phyloP scores from a whole-genome alignment of 2,113 vertebrate genomes.

The Ibidorhyncha struthersii region DNA sequence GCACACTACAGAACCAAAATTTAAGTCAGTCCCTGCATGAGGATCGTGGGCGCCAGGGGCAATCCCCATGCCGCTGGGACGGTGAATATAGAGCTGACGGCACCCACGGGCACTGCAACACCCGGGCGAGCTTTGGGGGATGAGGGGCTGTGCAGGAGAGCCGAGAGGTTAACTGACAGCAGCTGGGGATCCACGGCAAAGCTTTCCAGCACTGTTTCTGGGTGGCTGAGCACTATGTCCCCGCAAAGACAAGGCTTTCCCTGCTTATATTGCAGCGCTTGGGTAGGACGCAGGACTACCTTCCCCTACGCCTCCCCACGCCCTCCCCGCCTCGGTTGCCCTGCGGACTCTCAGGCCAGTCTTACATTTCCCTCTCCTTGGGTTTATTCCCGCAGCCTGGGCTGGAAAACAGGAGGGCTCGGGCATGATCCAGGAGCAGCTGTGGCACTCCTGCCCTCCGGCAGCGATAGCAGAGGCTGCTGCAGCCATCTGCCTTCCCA shows the following conservation, averaged over 20 bases:
- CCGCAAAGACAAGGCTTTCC: background rate
- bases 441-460: background rate
- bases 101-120: no score
- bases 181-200: background rate
- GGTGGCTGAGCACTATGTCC: background rate
- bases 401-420: background rate
- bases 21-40: background rate
- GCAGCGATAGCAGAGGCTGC: background rate
- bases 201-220: background rate
- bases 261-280: background rate
- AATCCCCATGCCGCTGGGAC: accelerated
- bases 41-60: background rate
- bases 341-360: no score
- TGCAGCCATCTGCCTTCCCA: background rate
- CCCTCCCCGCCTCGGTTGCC: background rate
- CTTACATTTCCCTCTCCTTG: background rate
- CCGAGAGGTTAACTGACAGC: background rate
- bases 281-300: background rate
- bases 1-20: background rate
- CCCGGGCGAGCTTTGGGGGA: accelerated
- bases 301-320: background rate
- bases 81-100: accelerated
- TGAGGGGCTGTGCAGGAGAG: background rate
- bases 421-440: background rate
- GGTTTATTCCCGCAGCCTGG: background rate